Percentiles rank a stretch among this genome's conserved stretches.
Evolutionary conservation across 1,140 invertebrate species (phyloP).

Genomic region (Cyrtorhinus lividipennis): DNA sequence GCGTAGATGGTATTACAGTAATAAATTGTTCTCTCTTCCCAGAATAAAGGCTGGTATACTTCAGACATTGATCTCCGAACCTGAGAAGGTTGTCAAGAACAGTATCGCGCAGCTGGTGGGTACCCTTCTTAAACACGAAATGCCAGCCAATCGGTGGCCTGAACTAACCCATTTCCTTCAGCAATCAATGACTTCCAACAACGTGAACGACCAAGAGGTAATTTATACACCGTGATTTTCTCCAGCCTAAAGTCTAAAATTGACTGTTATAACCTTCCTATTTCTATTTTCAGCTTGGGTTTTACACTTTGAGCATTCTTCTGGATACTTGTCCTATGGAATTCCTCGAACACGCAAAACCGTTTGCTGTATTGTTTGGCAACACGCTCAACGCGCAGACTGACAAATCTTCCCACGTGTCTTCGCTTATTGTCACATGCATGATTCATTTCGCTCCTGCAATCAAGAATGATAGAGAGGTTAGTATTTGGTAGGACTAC

Average conservation of each 20-base stretch:
- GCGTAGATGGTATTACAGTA: too few relatives aligned
- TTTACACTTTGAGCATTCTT: slow-evolving; percentile 47
- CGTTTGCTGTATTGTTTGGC: slow-evolving; percentile 32
- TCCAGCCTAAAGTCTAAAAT: slow-evolving; percentile 6
- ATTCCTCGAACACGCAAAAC: slow-evolving; percentile 28
- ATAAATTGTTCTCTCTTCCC: slow-evolving; percentile 25
- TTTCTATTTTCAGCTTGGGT: slow-evolving; percentile 37
- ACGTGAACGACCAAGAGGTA: slow-evolving; percentile 43
- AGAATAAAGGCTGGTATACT: slow-evolving; percentile 44
- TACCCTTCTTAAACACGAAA: slow-evolving; percentile 53
- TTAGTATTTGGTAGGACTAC: too few relatives aligned
- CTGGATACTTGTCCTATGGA: slow-evolving; percentile 40
- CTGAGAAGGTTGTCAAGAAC: slow-evolving; percentile 45
- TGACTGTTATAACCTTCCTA: not conserved
- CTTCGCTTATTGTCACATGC: slow-evolving; percentile 43
- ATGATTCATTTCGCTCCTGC: slow-evolving; percentile 32
- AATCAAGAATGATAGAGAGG: slow-evolving; percentile 41
- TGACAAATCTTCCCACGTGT: slow-evolving; percentile 35
- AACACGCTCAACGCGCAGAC: slow-evolving; percentile 35
- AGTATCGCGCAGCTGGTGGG: slow-evolving; percentile 49
- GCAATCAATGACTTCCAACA: slow-evolving; percentile 38
- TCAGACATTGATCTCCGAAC: slow-evolving; percentile 41
- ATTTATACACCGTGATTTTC: too few relatives aligned
- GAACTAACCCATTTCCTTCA: slow-evolving; percentile 53
- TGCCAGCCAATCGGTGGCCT: slow-evolving; percentile 47